Conservation (phyloP, 1,140 invertebrate genomes). For the Maconellicoccus hirsutus region DNA sequence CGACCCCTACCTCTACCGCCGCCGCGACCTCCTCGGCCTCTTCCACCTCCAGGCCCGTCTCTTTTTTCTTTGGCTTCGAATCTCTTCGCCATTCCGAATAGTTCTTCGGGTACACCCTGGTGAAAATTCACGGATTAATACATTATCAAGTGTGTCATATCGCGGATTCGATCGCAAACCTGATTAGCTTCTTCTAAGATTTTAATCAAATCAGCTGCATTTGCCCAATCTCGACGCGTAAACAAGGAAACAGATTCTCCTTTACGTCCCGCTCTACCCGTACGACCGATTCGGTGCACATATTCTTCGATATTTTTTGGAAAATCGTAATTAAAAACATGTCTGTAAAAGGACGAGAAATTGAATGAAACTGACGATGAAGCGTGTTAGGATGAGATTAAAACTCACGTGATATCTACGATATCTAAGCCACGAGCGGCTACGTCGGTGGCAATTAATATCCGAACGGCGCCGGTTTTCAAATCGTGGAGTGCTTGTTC, state of each 20-base stretch:
- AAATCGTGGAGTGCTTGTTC: conserved; percentile 76
- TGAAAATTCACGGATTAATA: conserved; percentile 24
- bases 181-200: conserved; percentile 60
- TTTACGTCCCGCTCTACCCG: conserved; percentile 71
- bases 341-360: conserved; percentile 10
- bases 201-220: conserved; percentile 66
- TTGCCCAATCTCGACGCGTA: conserved; percentile 63
- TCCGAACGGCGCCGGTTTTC: conserved; percentile 55
- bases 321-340: conserved; percentile 71
- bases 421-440: conserved; percentile 86
- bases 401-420: conserved; percentile 71
- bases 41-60: conserved; percentile 33
- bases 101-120: conserved; percentile 60
- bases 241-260: conserved; percentile 72
- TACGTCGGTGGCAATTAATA: conserved; percentile 90
- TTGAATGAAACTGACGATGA: too few species aligned
- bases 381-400: neutral
- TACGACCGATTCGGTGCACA: conserved; percentile 87
- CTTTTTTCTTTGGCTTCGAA: conserved; percentile 50
- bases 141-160: too few species aligned
- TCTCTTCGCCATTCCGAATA: conserved; percentile 55
- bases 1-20: conserved; percentile 34
- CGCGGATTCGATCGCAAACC: neutral
- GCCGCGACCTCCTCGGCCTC: conserved; percentile 26
- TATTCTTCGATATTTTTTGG: conserved; percentile 83